phyloP scores from a whole-genome alignment of 1,140 invertebrate genomes.

The Polyergus mexicanus region DNA sequence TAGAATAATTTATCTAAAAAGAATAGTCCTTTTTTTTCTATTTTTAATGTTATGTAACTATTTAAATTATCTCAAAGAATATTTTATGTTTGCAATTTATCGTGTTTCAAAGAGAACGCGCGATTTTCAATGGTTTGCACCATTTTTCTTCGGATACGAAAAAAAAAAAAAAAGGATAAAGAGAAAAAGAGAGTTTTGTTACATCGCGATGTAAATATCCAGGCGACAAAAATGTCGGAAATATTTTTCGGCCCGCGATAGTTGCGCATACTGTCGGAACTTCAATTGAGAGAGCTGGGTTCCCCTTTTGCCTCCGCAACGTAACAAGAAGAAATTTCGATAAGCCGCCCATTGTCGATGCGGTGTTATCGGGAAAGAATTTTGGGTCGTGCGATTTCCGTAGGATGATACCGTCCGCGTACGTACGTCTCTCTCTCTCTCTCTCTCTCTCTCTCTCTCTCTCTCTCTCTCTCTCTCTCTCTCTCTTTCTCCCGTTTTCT shows the following conservation, averaged over 20 bases:
- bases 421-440: background rate
- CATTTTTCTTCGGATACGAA: background rate
- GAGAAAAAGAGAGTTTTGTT: background rate
- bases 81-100: conserved; percentile 13
- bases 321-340: conserved; percentile 49
- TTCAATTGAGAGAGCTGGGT: background rate
- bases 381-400: conserved; percentile 18
- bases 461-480: background rate
- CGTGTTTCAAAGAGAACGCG: background rate
- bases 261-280: conserved; percentile 10
- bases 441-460: background rate
- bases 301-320: background rate
- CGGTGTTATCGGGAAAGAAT: conserved; percentile 43
- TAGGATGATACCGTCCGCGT: background rate
- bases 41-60: background rate
- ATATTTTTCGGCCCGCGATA: conserved; percentile 28
- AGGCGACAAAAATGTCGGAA: conserved; percentile 42
- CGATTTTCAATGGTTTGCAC: background rate
- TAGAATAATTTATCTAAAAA: conserved; percentile 4
- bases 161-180: background rate
- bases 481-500: background rate
- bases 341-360: conserved; percentile 39
- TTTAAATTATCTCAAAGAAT: background rate
- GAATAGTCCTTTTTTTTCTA: background rate
- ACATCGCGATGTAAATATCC: conserved; percentile 42